These are phyloP conservation scores for Monopterus albus DNA, from an alignment of 2,113 vertebrate species.

Conservation along the genomic window DNA sequence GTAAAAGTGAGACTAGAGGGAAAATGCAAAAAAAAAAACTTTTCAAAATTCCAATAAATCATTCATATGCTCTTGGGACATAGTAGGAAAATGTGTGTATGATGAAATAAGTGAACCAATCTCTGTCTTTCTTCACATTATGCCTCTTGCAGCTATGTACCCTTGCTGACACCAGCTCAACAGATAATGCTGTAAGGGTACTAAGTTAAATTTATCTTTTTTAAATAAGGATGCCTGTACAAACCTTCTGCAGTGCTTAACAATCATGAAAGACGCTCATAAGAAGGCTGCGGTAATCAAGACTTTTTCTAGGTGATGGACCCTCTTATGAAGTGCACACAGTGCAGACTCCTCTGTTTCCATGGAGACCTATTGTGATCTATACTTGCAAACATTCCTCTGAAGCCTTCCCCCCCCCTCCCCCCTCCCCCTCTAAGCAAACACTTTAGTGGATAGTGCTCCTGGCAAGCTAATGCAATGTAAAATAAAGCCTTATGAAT, in stretches of 20 bases:
- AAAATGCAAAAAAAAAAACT: constrained; percentile 57
- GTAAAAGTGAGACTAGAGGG: constrained; percentile 41
- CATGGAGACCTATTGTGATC: constrained; percentile 74
- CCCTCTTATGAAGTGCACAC: constrained; percentile 53
- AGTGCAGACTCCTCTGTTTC: constrained; percentile 72
- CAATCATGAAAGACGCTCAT: constrained; percentile 4
- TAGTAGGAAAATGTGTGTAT: constrained; percentile 64
- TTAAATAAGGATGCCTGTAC: not conserved
- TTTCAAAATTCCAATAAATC: constrained; percentile 64
- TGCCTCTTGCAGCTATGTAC: constrained; percentile 28
- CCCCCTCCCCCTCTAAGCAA: constrained; percentile 11
- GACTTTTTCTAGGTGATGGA: constrained; percentile 45
- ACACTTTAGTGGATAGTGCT: constrained; percentile 24
- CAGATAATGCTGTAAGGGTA: constrained; percentile 8
- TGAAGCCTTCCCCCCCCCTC: no score
- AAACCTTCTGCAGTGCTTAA: not conserved
- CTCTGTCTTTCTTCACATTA: constrained; percentile 15
- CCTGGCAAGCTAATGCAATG: constrained; percentile 55
- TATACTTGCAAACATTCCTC: constrained; percentile 42
- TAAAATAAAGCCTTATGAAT: constrained; percentile 36
- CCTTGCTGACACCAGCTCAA: constrained; percentile 36
- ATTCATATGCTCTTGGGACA: constrained; percentile 69
- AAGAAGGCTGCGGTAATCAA: constrained; percentile 29
- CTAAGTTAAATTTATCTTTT: constrained; percentile 46
- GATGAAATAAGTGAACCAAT: constrained; percentile 72